Evolutionary conservation across 2,113 vertebrate genomes (phyloP).

Genomic region (Leucoraja erinaceus): DNA sequence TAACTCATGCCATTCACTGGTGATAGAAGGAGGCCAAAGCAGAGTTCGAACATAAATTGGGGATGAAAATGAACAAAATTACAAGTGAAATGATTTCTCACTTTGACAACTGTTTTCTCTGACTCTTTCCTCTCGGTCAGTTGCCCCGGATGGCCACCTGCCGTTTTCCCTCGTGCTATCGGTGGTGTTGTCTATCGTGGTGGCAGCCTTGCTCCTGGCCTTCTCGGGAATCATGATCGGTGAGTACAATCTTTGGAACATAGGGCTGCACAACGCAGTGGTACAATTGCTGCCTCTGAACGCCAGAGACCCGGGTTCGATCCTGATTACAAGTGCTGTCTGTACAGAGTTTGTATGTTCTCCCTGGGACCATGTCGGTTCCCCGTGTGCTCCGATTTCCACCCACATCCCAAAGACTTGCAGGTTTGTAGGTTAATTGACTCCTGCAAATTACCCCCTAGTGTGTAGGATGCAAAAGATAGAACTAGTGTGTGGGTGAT

Average conservation of each 20-base stretch:
- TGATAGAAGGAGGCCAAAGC: background rate
- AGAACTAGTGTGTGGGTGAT: too few species aligned
- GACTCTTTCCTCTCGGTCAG: background rate
- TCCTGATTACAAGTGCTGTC: too few species aligned
- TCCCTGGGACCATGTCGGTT: too few species aligned
- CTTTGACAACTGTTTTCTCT: background rate
- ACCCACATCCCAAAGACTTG: too few species aligned
- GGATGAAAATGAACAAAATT: background rate
- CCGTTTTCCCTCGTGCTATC: conserved; percentile 81
- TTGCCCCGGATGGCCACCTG: conserved; percentile 44
- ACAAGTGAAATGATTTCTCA: background rate
- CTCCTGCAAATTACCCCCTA: too few species aligned
- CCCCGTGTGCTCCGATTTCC: too few species aligned
- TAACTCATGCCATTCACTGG: background rate
- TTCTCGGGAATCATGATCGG: conserved; percentile 97
- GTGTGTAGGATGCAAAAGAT: too few species aligned
- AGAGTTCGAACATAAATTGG: background rate
- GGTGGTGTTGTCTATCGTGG: conserved; percentile 85
- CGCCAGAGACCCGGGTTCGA: too few species aligned
- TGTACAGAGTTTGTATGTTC: too few species aligned
- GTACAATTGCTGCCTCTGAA: too few species aligned
- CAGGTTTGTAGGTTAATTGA: too few species aligned
- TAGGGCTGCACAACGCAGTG: too few species aligned
- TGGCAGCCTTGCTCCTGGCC: conserved; percentile 84
- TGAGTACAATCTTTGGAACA: conserved; percentile 56